Percentiles rank a stretch among this genome's conserved stretches.
Conservation (phyloP, 2,888 invertebrate species). For the Clitarchus hookeri region DNA sequence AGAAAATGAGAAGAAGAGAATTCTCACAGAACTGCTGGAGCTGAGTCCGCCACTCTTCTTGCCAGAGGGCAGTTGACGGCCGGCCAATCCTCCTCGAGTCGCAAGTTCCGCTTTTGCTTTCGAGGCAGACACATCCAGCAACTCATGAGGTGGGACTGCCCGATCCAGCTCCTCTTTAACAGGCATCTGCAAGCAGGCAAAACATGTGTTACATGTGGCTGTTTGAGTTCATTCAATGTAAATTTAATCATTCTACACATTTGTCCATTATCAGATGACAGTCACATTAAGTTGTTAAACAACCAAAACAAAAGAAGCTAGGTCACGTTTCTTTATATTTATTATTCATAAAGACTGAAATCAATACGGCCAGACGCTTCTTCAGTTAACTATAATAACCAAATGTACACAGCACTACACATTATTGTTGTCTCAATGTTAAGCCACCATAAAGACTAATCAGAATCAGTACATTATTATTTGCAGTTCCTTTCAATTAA, state of each 20-base stretch:
- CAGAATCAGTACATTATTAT: too few relatives aligned
- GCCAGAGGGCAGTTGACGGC: slow-evolving; percentile 66
- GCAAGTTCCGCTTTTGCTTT: slow-evolving; percentile 87
- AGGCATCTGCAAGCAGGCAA: slow-evolving; percentile 47
- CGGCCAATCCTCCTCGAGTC: slow-evolving; percentile 69
- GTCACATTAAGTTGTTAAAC: too few relatives aligned
- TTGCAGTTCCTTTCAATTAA: too few relatives aligned
- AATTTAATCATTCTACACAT: neutral
- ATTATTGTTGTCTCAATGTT: too few relatives aligned
- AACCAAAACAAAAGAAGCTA: too few relatives aligned
- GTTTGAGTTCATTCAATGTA: too few relatives aligned
- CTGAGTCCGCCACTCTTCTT: slow-evolving; percentile 54
- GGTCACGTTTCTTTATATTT: too few relatives aligned
- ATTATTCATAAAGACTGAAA: too few relatives aligned
- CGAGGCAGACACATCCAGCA: slow-evolving; percentile 85
- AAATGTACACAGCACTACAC: too few relatives aligned
- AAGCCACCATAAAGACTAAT: too few relatives aligned
- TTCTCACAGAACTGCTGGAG: slow-evolving; percentile 67
- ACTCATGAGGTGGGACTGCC: slow-evolving; percentile 83
- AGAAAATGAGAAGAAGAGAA: neutral
- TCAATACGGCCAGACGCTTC: too few relatives aligned
- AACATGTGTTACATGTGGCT: neutral
- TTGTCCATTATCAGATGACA: neutral
- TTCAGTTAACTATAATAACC: too few relatives aligned
- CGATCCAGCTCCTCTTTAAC: slow-evolving; percentile 75